Conservation (phyloP, 1,140 invertebrate genomes). For the Harpegnathos saltator region DNA sequence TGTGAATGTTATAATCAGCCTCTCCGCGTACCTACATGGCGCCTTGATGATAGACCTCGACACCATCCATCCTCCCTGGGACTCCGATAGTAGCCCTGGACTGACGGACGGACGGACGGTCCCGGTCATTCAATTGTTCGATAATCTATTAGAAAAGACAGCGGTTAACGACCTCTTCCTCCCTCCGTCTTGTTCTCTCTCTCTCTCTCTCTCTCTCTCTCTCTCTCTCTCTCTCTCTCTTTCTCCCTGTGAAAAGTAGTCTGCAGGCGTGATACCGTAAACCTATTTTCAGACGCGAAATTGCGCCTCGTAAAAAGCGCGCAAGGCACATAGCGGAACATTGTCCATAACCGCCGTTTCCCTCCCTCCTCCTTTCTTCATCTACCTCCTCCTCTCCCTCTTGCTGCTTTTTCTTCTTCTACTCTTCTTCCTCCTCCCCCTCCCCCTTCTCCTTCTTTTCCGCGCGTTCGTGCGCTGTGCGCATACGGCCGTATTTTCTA, state of each 20-base stretch:
- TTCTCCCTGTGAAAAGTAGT: slow-evolving; percentile 22
- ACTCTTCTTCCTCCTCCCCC: neutral
- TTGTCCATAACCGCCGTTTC: slow-evolving; percentile 13
- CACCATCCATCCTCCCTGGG: slow-evolving; percentile 21
- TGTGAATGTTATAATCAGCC: slow-evolving; percentile 46
- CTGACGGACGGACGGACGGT: neutral
- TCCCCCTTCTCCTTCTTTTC: neutral
- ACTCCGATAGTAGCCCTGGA: slow-evolving; percentile 29
- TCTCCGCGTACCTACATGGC: slow-evolving; percentile 12
- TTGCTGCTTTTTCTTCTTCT: neutral
- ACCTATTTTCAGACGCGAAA: slow-evolving; percentile 57
- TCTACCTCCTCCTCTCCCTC: neutral
- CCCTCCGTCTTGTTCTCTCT: neutral
- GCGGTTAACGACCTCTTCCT: slow-evolving; percentile 8
- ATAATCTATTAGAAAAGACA: slow-evolving; percentile 44
- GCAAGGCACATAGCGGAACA: slow-evolving; percentile 44
- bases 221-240: slow-evolving; percentile 2
- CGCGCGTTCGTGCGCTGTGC: too few species aligned
- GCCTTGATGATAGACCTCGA: slow-evolving; percentile 42
- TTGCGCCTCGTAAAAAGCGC: slow-evolving; percentile 45
- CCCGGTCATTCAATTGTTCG: slow-evolving; percentile 33
- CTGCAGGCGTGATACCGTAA: slow-evolving; percentile 52
- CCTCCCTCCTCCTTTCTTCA: neutral
- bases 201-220: slow-evolving; percentile 9
- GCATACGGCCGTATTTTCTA: slow-evolving; percentile 6